Conservation (phyloP, 2,797 vertebrate species). For the Fringilla coelebs region DNA sequence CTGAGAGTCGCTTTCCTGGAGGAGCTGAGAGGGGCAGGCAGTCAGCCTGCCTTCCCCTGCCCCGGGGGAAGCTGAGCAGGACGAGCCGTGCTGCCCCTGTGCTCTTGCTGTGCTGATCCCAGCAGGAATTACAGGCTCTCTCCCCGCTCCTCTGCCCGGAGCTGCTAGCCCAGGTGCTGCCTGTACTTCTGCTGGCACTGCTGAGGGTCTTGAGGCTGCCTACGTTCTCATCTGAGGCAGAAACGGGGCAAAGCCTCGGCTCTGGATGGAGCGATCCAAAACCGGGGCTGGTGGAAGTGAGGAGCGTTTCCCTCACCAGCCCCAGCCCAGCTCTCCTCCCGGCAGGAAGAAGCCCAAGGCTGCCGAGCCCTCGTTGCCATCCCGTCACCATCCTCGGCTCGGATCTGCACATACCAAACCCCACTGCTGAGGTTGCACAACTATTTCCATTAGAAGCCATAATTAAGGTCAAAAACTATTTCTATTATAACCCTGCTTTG, state of each 20-base stretch:
- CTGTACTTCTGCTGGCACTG: neutral
- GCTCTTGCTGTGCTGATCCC: neutral
- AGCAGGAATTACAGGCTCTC: neutral
- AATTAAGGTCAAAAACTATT: slow-evolving; percentile 67
- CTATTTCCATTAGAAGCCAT: slow-evolving; percentile 47
- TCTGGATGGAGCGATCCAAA: neutral
- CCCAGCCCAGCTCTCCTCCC: neutral
- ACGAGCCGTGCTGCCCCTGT: accelerated
- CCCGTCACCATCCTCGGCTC: neutral
- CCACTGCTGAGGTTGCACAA: slow-evolving; percentile 35
- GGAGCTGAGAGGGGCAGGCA: neutral
- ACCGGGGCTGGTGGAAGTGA: neutral
- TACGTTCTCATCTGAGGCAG: neutral
- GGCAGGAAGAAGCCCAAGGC: neutral
- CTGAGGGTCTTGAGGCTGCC: neutral
- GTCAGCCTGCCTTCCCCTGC: neutral
- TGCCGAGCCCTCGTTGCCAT: neutral
- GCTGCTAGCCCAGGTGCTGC: neutral
- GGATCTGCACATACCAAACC: slow-evolving; percentile 15
- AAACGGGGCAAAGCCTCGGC: neutral
- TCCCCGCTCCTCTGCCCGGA: accelerated
- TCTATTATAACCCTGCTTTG: slow-evolving; percentile 26
- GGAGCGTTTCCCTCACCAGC: neutral
- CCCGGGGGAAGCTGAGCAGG: neutral
- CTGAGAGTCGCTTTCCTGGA: neutral